Evolutionary conservation across 2,113 vertebrate species (phyloP).

Genomic region (Syngnathus floridae): DNA sequence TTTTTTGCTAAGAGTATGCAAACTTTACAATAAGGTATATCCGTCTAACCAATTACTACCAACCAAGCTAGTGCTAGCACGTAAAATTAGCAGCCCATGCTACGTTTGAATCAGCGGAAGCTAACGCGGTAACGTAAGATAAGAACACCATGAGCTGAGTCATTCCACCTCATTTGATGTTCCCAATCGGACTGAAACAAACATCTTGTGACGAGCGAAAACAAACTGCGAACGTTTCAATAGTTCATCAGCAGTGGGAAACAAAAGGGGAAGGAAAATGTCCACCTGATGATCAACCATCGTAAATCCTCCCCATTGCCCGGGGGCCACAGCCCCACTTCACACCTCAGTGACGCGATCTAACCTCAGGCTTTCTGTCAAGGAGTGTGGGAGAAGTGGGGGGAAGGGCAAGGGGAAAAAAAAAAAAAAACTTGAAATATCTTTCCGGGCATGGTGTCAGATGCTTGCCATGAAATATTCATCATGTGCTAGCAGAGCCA

Average conservation of each 20-base stretch:
- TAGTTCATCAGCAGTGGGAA: constrained; percentile 38
- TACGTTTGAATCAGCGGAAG: constrained; percentile 22
- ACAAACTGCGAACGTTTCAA: constrained; percentile 38
- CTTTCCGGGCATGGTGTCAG: constrained; percentile 65
- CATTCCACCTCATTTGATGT: constrained; percentile 39
- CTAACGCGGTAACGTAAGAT: constrained; percentile 42
- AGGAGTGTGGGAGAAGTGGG: neutral
- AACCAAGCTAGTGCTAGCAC: neutral
- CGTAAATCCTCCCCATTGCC: constrained; percentile 55
- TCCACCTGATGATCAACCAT: constrained; percentile 61
- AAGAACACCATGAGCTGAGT: constrained; percentile 27
- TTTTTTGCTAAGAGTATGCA: neutral
- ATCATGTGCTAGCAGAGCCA: constrained; percentile 61
- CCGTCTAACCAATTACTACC: neutral
- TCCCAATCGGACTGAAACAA: constrained; percentile 50
- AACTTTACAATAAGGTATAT: neutral
- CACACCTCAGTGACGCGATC: constrained; percentile 63
- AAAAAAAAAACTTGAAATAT: constrained; percentile 57
- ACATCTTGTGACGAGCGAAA: constrained; percentile 38
- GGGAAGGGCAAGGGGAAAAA: neutral
- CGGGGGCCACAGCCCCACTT: constrained; percentile 53
- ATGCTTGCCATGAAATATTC: constrained; percentile 70
- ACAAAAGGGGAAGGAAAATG: constrained; percentile 49
- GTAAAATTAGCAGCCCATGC: constrained; percentile 10
- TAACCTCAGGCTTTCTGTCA: constrained; percentile 63